Evolutionary conservation across 2,113 vertebrate species (phyloP).

Genomic region (Puffinus mauretanicus): DNA sequence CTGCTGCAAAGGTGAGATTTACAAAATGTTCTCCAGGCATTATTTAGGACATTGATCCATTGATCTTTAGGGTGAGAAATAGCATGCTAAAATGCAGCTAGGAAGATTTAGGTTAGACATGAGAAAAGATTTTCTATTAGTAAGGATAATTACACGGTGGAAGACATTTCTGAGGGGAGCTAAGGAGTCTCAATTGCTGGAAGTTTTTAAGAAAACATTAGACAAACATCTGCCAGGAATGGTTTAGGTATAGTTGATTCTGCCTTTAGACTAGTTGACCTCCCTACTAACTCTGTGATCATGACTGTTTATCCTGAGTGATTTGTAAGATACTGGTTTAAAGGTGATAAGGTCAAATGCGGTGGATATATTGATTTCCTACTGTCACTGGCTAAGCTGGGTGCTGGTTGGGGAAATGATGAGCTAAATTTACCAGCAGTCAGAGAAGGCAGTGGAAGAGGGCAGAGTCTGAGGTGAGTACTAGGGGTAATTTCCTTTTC

Average conservation of each 20-base stretch:
- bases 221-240: constrained; percentile 9
- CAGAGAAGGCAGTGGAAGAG: constrained; percentile 41
- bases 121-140: not conserved
- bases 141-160: not conserved
- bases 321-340: constrained; percentile 54
- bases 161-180: not conserved
- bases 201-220: constrained; percentile 23
- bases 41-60: not conserved
- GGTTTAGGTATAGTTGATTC: not conserved
- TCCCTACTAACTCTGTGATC: constrained; percentile 21
- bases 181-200: not conserved
- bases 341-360: constrained; percentile 57
- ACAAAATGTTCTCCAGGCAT: not conserved
- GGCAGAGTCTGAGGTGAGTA: constrained; percentile 23
- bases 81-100: not conserved
- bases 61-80: not conserved
- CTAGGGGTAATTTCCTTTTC: constrained; percentile 53
- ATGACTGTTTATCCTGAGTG: constrained; percentile 38
- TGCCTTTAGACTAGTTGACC: not conserved
- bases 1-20: not conserved
- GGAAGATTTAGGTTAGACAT: not conserved
- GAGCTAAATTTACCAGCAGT: constrained; percentile 58
- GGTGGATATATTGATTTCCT: constrained; percentile 58
- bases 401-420: constrained; percentile 10
- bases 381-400: not conserved